phyloP scores from a whole-genome alignment of 2,797 vertebrate genomes.

The Peromyscus melanophrys region DNA sequence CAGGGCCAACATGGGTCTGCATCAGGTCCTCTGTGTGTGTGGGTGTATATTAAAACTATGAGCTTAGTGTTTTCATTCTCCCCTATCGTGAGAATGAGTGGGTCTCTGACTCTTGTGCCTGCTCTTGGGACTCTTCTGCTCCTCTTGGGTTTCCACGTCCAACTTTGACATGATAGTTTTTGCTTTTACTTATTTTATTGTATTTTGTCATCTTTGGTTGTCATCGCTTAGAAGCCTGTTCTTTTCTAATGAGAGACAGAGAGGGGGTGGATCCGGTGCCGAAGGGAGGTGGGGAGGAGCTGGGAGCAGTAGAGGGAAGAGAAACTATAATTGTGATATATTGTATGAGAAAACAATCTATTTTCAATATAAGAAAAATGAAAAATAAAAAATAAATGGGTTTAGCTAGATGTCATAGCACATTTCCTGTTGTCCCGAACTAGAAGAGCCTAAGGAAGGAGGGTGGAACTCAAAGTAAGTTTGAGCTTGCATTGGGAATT shows the following conservation, averaged over 20 bases:
- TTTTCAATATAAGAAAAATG: not conserved
- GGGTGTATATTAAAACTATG: not conserved
- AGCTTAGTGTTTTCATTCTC: not conserved
- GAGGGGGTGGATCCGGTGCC: too few relatives aligned
- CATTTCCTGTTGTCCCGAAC: not conserved
- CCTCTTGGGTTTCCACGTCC: not conserved
- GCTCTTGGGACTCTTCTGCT: not conserved
- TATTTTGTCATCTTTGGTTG: not conserved
- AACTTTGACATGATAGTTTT: not conserved
- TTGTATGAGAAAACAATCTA: not conserved
- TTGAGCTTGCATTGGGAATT: not conserved
- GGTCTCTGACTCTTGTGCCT: not conserved
- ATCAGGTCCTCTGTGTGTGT: not conserved
- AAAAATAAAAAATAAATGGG: conserved; percentile 8
- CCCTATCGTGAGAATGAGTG: not conserved
- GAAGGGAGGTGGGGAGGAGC: not conserved
- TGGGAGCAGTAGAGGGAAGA: not conserved
- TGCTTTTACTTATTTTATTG: not conserved
- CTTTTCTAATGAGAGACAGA: not conserved
- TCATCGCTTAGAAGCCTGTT: not conserved
- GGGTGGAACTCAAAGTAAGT: not conserved
- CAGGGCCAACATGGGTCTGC: not conserved
- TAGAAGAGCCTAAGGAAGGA: not conserved
- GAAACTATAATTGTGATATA: not conserved
- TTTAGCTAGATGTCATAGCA: not conserved